Base-by-base conservation (phyloP, 2,888 invertebrate species). In the Artemia sinica region DNA sequence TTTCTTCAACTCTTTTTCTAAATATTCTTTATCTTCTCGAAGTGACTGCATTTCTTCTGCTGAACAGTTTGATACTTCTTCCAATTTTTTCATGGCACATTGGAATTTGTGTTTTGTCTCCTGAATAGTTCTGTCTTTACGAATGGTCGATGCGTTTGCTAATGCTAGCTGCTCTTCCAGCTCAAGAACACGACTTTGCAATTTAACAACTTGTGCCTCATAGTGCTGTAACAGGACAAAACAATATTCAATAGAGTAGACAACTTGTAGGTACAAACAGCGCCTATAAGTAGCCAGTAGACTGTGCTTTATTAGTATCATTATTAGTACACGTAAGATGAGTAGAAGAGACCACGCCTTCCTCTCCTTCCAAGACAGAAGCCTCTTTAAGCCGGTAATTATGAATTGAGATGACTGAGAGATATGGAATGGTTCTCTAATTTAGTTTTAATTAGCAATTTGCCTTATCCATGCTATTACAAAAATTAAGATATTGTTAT, bases 41-140 rank as follows among this genome's bases (percentile, higher is more conserved):
- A 58, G 58, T 14, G n/a, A 18, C 58, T 58, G 14, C 58, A 58
- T 10, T 18, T 58, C 9, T 9, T 58, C 9, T 58, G n/a, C 58
- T 9, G n/a, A 14, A 18, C 18, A n/a, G n/a, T 18, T 58, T 58
- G 58, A 58, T 8, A 18, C 10, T 58, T 58, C 58, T 58, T 58
- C 58, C 58, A 58, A 18, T 58, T 58, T 58, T 9, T 18, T 58
- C 8, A 58, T n/a, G 14, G 18, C 58, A 18, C 14, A 14, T 10
- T 58, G 58, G 14, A 58, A 18, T 58, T 58, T 58, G 14, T 58
- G 58, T 58, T 58, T 58, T n/a, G 18, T n/a, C 58, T 58, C 58
- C 58, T 58, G 58, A 58, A 58, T 18, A 9, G 18, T 18, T 18
- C 58, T n/a, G 18, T 58, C 58, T 58, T 58, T 58, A n/a, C 58